phyloP scores from a whole-genome alignment of 2,113 vertebrate genomes.

The Myotis brandtii region DNA sequence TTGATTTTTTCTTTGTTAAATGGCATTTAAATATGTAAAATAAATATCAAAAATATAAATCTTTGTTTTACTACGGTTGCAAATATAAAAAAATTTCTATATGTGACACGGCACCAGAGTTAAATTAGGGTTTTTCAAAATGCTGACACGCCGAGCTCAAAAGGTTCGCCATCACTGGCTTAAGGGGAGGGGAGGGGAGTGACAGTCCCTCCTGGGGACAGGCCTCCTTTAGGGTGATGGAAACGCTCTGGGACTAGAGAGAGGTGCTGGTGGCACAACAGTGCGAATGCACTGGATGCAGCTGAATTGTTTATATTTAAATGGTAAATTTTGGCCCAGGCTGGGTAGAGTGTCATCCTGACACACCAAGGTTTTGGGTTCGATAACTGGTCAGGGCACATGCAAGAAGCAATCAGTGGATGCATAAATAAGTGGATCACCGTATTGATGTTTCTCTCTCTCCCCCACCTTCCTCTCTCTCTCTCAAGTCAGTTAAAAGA shows the following conservation, averaged over 20 bases:
- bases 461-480: background rate
- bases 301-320: background rate
- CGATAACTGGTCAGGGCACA: background rate
- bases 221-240: background rate
- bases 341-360: background rate
- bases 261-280: background rate
- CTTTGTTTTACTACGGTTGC: no score
- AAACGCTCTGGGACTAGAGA: background rate
- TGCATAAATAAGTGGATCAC: background rate
- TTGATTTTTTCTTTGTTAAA: no score
- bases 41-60: no score
- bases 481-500: background rate
- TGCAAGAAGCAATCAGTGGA: background rate
- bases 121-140: no score
- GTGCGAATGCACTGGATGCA: background rate
- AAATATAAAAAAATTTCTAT: no score
- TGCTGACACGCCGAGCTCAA: no score
- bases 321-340: background rate
- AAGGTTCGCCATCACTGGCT: background rate
- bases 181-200: background rate
- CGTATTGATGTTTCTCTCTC: background rate
- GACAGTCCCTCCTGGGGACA: background rate
- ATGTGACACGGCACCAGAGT: no score
- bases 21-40: no score
- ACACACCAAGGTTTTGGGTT: background rate